A percentile compares a stretch with the other conserved stretches of the same genome.
Conservation (phyloP, 2,888 invertebrate genomes). For the Hedya salicella region DNA sequence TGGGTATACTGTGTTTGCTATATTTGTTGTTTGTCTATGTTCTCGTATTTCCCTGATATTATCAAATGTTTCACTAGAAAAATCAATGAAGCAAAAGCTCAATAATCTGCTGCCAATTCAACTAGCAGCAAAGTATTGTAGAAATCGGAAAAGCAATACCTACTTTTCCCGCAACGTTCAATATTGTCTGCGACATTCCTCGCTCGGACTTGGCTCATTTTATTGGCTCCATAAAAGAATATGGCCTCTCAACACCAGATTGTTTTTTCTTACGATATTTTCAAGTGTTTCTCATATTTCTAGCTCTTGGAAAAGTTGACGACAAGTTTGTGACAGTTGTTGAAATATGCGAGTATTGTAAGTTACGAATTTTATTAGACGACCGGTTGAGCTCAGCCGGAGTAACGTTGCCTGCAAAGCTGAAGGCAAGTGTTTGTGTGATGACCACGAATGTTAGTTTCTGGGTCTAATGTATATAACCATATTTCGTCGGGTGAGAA, state of each 20-base stretch:
- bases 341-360: neutral
- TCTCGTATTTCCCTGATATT: no score
- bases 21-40: no score
- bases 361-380: no score
- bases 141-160: conserved; percentile 20
- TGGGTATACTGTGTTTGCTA: no score
- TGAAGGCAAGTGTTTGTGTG: no score
- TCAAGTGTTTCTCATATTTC: conserved; percentile 21
- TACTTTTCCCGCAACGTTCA: conserved; percentile 22
- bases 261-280: conserved; percentile 50
- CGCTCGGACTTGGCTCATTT: conserved; percentile 48
- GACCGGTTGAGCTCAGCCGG: no score
- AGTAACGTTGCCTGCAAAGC: no score
- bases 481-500: no score
- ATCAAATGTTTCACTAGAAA: no score
- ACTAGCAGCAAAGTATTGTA: conserved; percentile 1
- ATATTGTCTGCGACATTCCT: conserved; percentile 37
- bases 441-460: no score
- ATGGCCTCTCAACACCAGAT: conserved; percentile 48
- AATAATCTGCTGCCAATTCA: neutral
- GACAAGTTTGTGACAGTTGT: conserved; percentile 6
- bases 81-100: neutral
- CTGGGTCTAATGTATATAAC: no score
- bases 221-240: conserved; percentile 53
- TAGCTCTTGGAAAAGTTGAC: neutral